Evolutionary conservation across 2,113 vertebrate species (phyloP).

Genomic region (Dipodomys stephensi): DNA sequence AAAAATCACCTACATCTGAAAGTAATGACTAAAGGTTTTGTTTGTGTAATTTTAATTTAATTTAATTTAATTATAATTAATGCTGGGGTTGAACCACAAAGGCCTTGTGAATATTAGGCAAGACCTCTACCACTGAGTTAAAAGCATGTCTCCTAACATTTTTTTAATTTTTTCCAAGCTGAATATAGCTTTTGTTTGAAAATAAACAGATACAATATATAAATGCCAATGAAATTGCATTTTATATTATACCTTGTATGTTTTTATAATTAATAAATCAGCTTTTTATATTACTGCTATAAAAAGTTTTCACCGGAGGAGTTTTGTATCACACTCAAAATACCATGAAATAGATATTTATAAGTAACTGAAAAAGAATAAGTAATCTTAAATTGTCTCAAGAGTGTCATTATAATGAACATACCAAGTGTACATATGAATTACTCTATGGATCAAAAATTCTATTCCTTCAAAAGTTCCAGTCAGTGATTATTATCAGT

Average conservation of each 20-base stretch:
- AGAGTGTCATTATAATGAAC: neutral
- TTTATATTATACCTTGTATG: slow-evolving; percentile 24
- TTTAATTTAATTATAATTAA: neutral
- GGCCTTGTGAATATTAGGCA: neutral
- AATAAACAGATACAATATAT: neutral
- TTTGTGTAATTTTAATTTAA: neutral
- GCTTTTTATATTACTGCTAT: slow-evolving; percentile 4
- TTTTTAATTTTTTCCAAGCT: neutral
- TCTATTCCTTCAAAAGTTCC: slow-evolving; percentile 79
- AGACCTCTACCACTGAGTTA: neutral
- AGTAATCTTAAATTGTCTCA: slow-evolving; percentile 67
- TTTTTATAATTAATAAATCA: neutral
- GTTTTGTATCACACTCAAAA: slow-evolving; percentile 64
- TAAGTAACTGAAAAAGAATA: slow-evolving; percentile 55
- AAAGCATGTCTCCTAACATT: neutral
- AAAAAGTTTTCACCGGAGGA: slow-evolving; percentile 22
- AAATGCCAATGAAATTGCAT: neutral
- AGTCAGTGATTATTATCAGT: slow-evolving; percentile 76
- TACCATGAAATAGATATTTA: slow-evolving; percentile 44
- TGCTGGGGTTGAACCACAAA: neutral
- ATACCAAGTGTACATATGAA: slow-evolving; percentile 66
- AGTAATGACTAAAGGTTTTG: neutral
- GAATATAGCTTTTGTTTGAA: slow-evolving; percentile 10
- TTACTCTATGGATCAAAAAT: slow-evolving; percentile 71
- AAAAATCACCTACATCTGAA: neutral